Evolutionary conservation across 2,888 invertebrate genomes (phyloP).

Genomic region (Lycocerus yunnanus): DNA sequence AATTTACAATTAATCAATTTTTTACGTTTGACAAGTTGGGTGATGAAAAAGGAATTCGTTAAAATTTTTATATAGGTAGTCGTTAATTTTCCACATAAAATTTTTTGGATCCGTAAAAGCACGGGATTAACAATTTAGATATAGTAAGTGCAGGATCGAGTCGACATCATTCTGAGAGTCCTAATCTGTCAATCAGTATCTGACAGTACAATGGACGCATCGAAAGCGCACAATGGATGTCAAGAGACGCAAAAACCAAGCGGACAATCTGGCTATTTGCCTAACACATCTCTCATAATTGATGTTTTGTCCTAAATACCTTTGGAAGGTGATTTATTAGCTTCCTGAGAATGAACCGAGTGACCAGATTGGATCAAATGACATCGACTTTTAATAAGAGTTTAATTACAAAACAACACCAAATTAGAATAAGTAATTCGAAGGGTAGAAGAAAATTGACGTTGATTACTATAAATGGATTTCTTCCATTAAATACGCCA

Average conservation of each 20-base stretch:
- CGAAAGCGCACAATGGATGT: conserved; percentile 34
- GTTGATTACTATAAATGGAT: conserved; percentile 3
- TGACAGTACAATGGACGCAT: conserved; percentile 44
- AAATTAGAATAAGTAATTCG: conserved; percentile 2
- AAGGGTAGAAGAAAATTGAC: not conserved
- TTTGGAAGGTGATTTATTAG: conserved; percentile 28
- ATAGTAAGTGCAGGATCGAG: conserved; percentile 50
- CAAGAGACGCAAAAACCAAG: conserved; percentile 31
- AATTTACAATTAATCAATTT: conserved; percentile 13
- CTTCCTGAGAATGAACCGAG: conserved; percentile 10
- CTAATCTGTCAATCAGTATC: conserved; percentile 45
- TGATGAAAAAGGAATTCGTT: conserved; percentile 6
- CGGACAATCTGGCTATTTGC: conserved; percentile 30
- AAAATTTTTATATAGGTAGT: conserved; percentile 19
- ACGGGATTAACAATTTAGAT: conserved; percentile 49
- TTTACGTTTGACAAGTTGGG: not conserved
- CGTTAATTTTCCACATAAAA: conserved; percentile 25
- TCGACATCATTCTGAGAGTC: conserved; percentile 46
- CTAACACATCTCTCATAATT: conserved; percentile 31
- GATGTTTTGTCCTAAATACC: conserved; percentile 28
- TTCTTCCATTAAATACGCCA: conserved; percentile 1
- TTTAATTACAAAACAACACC: not conserved
- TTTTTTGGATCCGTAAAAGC: conserved; percentile 25
- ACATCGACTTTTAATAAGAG: conserved; percentile 4
- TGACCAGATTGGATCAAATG: conserved; percentile 1